Evolutionary conservation across 2,888 invertebrate species (phyloP).

Genomic region (Nomada hirtipes): DNA sequence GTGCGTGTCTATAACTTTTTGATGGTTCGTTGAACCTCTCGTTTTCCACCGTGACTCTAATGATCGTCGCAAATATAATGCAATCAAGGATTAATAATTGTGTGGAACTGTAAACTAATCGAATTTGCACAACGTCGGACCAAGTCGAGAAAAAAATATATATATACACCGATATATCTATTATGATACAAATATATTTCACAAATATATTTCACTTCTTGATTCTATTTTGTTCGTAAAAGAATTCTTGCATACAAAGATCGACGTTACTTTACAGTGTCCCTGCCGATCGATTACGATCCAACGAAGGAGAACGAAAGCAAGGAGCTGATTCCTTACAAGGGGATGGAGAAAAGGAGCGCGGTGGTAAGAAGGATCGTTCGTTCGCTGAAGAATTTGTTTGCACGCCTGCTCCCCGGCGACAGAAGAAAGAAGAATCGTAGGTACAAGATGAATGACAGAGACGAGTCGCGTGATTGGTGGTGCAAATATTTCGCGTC

Average conservation of each 20-base stretch:
- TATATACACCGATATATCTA: too few species aligned
- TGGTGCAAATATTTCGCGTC: slow-evolving; percentile 87
- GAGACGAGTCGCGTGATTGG: slow-evolving; percentile 84
- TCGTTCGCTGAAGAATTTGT: slow-evolving; percentile 56
- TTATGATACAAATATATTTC: too few species aligned
- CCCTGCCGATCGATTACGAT: slow-evolving; percentile 71
- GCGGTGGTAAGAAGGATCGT: slow-evolving; percentile 61
- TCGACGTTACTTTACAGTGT: slow-evolving; percentile 57
- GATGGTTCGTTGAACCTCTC: background rate
- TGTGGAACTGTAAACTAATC: too few species aligned
- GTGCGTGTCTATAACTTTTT: background rate
- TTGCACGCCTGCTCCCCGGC: slow-evolving; percentile 13
- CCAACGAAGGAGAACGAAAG: slow-evolving; percentile 72
- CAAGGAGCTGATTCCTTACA: slow-evolving; percentile 75
- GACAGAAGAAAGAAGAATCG: slow-evolving; percentile 10
- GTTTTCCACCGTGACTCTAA: too few species aligned
- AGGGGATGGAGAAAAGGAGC: slow-evolving; percentile 60
- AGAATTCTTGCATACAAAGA: background rate
- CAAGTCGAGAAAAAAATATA: too few species aligned
- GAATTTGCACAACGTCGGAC: too few species aligned
- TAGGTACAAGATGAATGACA: slow-evolving; percentile 37
- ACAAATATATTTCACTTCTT: too few species aligned
- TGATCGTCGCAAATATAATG: too few species aligned
- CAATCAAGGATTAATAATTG: too few species aligned
- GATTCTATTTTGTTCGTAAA: too few species aligned